Evolutionary conservation across 2,113 vertebrate species (phyloP).

Genomic region (Poeciliopsis retropinna): DNA sequence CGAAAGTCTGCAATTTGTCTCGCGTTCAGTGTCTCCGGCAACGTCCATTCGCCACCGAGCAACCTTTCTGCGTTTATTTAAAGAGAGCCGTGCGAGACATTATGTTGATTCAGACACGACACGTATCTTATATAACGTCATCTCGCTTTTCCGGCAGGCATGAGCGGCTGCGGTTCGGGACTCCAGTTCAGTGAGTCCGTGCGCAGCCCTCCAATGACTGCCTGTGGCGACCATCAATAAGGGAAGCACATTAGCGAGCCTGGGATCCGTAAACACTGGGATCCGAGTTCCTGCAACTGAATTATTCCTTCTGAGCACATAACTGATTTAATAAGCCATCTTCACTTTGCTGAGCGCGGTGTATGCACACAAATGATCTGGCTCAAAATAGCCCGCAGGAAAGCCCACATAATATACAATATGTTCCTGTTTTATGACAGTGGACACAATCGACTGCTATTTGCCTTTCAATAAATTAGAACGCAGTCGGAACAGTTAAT

Average conservation of each 20-base stretch:
- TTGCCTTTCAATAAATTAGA: too few species aligned
- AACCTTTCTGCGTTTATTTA: neutral
- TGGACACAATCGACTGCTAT: too few species aligned
- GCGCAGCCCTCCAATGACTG: neutral
- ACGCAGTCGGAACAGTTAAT: too few species aligned
- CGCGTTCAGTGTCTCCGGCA: neutral
- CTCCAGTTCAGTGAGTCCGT: neutral
- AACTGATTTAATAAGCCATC: conserved; percentile 6
- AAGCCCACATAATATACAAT: too few species aligned
- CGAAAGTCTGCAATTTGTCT: neutral
- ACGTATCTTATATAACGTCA: neutral
- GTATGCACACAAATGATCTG: neutral
- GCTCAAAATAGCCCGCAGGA: too few species aligned
- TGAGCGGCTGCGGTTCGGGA: neutral
- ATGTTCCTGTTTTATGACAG: too few species aligned
- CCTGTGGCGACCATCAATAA: conserved; percentile 4
- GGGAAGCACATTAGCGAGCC: neutral
- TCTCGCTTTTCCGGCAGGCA: neutral
- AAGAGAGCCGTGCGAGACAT: neutral
- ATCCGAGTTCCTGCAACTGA: conserved; percentile 1
- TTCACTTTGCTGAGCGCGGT: neutral
- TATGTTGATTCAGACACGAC: neutral
- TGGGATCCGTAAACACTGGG: neutral
- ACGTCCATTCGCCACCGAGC: neutral
- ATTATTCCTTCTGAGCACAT: conserved; percentile 1